phyloP scores from a whole-genome alignment of 2,797 vertebrate genomes.

The Antennarius maculatus region DNA sequence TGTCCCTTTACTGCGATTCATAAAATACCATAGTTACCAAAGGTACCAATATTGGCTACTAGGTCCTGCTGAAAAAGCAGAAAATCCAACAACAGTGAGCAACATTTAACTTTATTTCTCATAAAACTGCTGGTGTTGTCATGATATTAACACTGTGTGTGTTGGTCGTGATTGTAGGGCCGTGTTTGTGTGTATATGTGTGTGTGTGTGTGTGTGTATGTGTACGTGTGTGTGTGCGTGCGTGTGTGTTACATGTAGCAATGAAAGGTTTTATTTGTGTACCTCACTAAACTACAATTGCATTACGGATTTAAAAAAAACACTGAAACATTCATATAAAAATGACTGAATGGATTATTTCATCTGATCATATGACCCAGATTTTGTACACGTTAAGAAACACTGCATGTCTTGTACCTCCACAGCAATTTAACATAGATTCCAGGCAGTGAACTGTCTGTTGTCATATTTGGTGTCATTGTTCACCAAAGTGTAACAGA shows the following conservation, averaged over 20 bases:
- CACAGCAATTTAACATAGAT: conserved; percentile 66
- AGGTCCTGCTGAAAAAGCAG: conserved; percentile 74
- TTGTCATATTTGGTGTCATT: conserved; percentile 51
- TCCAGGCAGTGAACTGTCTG: conserved; percentile 62
- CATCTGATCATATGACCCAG: conserved; percentile 64
- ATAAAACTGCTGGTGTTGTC: conserved; percentile 76
- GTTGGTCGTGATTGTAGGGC: conserved; percentile 2
- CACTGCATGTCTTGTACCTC: conserved; percentile 77
- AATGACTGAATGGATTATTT: conserved; percentile 64
- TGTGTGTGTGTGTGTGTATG: conserved; percentile 2
- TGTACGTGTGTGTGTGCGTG: conserved; percentile 4
- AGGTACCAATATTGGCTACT: conserved; percentile 81
- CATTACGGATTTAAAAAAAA: conserved; percentile 68
- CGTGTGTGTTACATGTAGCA: conserved; percentile 48
- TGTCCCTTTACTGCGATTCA: conserved; percentile 77
- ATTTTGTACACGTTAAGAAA: conserved; percentile 76
- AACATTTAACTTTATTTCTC: conserved; percentile 64
- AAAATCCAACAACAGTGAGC: conserved; percentile 70
- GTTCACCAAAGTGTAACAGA: conserved; percentile 65
- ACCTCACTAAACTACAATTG: conserved; percentile 81
- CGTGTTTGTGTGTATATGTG: conserved; percentile 7
- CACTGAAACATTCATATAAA: conserved; percentile 80
- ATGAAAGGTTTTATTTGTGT: conserved; percentile 73
- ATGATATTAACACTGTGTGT: conserved; percentile 70
- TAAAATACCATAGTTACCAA: conserved; percentile 82